Evolutionary conservation across 2,797 vertebrate species (phyloP), one percentile per base, ranked within the genome.

Genomic region (Capromys pilorides): DNA sequence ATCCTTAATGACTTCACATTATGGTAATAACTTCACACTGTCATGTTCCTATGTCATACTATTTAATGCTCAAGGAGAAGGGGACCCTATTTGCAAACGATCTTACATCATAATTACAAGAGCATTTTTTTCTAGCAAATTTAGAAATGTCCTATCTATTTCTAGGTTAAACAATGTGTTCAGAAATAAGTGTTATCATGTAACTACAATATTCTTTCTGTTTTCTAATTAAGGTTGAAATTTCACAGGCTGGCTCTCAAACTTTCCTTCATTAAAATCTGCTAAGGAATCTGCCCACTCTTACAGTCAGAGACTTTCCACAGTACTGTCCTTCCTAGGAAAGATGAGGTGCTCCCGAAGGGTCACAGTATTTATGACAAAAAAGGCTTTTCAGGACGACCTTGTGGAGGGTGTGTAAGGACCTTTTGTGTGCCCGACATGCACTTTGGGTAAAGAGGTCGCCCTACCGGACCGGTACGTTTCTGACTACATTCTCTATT

Each of bases 211-310:
- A 69, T 83, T 86, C 18, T 78, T 51, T 79, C 24, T 81, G 5
- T 89, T 66, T 93, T 66, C 78, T 83, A 54, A 82, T 80, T 61
- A 54, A 39, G 67, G 67, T 12, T 54, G 61, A 88, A 91, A 91
- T 81, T 69, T 94, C 66, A 87, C 19, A 79, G 22, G 89, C 12
- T 22, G 1, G 39, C 21, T 67, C 13, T 86, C 91, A 83, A 83
- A 75, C 5, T 79, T 73, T 51, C 26, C 66, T 57, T 24, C 31
- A 62, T 4, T 45, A 31, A 88, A 79, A 51, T 18, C 26, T 10
- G 5, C 14, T 51, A 66, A 73, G 49, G 54, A 18, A n/a, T 51
- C 54, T 6, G 36, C 69, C 10, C 81, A n/a, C 21, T 88, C 61
- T 79, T 90, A 45, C n/a, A 66, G 71, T 41, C 39, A 85, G 18